Evolutionary conservation across 2,797 vertebrate species (phyloP), one percentile per base, ranked within the genome.

Genomic region (Sardinella longiceps): DNA sequence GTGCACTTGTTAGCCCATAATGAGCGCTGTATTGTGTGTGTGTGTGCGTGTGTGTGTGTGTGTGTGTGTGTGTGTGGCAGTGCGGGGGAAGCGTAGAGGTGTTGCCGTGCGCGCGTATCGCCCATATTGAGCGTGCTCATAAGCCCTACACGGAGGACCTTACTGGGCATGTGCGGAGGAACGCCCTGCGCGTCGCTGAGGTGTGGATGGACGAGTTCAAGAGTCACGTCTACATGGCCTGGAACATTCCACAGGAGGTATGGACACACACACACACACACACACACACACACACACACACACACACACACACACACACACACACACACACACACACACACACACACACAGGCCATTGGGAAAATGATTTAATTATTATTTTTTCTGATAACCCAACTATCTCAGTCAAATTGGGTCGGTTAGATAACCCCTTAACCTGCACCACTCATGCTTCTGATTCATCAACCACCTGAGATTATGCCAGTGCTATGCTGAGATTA

Each of bases 151-250:
- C 98, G 0, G 97, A 98, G 82, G 97, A 99, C 85, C 95, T 99
- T 10, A 98, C 98, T 0, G 93, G 96, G 2, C 98, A 99, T 0
- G 97, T 99, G 81, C 96, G 98, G 15, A 95, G 98, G 51, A 99
- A 99, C 0, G 98, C 98, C 0, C 96, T 99, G 15, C 93, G 98
- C 85, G 97, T 98, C 82, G 98, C 98, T 0, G 98, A 99, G 87
- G 98, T 99, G 85, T 99, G 98, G 98, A 99, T 99, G 98, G 98
- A 99, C 43, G 98, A 99, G 90, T 99, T 99, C 87, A 99, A 98
- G 92, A 99, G 96, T 86, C 98, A 99, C 0, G 98, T 99, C 70
- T 99, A 99, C 86, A 99, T 99, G 98, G 98, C 98, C 0, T 99
- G 98, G 98, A 99, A 99, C 91, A 95, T 99, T 28, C 12, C 63